Evolutionary conservation across 2,113 vertebrate species (phyloP).

Genomic region (Sinocyclocheilus grahami): DNA sequence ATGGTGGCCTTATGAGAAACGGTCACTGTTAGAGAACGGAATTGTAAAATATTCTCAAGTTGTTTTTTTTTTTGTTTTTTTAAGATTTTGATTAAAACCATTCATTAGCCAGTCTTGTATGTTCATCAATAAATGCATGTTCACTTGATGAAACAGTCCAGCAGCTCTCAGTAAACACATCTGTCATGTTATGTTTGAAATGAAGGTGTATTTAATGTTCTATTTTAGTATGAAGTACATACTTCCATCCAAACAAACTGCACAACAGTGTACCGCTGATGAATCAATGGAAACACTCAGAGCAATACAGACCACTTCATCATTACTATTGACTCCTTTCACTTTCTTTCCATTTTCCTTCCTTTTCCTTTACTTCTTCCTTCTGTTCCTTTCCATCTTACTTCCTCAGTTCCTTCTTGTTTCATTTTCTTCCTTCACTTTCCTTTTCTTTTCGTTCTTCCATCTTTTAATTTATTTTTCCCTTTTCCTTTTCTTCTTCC

Average conservation of each 20-base stretch:
- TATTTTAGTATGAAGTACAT: neutral
- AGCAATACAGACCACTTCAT: slow-evolving; percentile 15
- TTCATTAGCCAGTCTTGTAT: slow-evolving; percentile 5
- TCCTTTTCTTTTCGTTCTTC: neutral
- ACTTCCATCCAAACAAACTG: neutral
- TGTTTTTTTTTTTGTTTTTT: neutral
- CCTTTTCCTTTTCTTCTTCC: neutral
- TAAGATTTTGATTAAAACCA: no score
- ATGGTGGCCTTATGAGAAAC: neutral
- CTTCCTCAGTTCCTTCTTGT: neutral
- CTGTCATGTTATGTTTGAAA: slow-evolving; percentile 23
- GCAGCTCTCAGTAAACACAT: neutral
- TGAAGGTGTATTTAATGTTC: slow-evolving; percentile 1
- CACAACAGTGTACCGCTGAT: neutral
- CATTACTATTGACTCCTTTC: neutral
- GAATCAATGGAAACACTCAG: neutral
- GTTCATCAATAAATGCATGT: slow-evolving; percentile 17
- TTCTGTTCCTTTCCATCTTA: neutral
- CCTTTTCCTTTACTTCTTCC: neutral
- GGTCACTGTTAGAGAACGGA: neutral
- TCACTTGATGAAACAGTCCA: slow-evolving; percentile 1
- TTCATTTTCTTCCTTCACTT: neutral
- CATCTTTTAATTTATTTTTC: neutral
- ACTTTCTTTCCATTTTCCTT: neutral
- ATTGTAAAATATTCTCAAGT: neutral